Evolutionary conservation across 2,113 vertebrate genomes (phyloP), one percentile per base, ranked within the genome.

Genomic region (Sphyrna mokarran): DNA sequence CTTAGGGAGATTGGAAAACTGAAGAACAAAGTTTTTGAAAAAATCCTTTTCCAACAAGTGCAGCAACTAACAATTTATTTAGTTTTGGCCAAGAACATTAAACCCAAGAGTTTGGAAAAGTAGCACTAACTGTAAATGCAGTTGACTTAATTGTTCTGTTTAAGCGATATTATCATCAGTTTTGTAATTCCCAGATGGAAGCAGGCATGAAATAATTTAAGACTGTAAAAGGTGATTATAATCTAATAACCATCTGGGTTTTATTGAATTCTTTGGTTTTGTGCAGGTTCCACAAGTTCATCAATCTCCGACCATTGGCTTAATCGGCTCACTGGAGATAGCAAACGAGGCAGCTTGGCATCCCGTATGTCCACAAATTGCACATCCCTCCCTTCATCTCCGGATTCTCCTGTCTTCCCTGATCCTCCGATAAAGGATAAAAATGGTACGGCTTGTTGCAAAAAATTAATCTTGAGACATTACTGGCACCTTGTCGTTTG

Each of bases 281-380:
- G 80, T 11, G 0, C 96, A 99, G 98, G 98, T 29, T 98, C 98
- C 68, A 98, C 97, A 61, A 98, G 98, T 96, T 98, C 98, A 14
- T 98, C 98, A 0, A 63, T 98, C 95, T 98, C 98, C 0, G 98
- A 98, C 63, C 98, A 99, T 96, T 99, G 99, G 98, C 97, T 98
- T 2, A 95, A 98, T 66, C 97, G 98, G 29, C 97, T 99, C 2
- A 97, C 97, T 0, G 97, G 96, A 95, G 96, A 97, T 95, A 97
- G 97, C 96, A 97, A 97, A 0, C 95, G 96, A 95, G 97, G 97
- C 69, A 98, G 98, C 43, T 23, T 98, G 61, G 96, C 97, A 68
- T 98, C 98, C 68, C 97, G 97, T 14, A 97, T 96, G 37, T 97
- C 98, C 7, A 97, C 97, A 66, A 97, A 97, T 48, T 97, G 85